Percentiles rank a stretch among this genome's conserved stretches.
These are phyloP conservation scores for Corydoras maculifer DNA, from an alignment of 2,113 vertebrate genomes.

Conservation along the genomic window DNA sequence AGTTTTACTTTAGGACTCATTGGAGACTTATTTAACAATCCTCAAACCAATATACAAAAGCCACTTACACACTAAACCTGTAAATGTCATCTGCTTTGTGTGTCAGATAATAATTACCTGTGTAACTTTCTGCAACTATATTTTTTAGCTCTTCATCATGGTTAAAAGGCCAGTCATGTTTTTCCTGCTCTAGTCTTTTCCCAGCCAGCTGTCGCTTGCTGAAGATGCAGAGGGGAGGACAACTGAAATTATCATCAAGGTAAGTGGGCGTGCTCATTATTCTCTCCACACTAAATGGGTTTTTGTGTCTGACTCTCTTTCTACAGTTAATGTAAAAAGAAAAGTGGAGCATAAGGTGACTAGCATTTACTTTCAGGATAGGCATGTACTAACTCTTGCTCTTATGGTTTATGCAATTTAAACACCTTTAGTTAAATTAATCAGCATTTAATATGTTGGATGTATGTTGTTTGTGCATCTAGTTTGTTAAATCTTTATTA, in stretches of 20 bases:
- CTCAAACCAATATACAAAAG: neutral
- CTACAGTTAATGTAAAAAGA: neutral
- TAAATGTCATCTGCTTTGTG: neutral
- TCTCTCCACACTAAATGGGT: no score
- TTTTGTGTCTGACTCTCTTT: neutral
- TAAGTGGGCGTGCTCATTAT: conserved; percentile 42
- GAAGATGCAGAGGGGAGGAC: conserved; percentile 77
- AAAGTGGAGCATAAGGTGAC: neutral
- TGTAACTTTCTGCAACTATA: no score
- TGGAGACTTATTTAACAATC: neutral
- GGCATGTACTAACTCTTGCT: no score
- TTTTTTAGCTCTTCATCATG: conserved; percentile 7
- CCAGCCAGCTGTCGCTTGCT: conserved; percentile 72
- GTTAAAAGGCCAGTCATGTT: neutral
- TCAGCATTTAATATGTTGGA: no score
- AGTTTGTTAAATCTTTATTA: no score
- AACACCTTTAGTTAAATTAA: no score
- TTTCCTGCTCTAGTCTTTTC: conserved; percentile 58
- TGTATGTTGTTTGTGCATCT: no score
- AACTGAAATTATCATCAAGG: conserved; percentile 82
- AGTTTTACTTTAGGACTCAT: no score
- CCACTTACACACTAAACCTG: neutral
- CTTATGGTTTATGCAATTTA: no score
- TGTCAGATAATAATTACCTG: neutral
- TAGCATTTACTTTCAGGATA: no score